Base-by-base conservation (phyloP, 2,797 vertebrate genomes). In the Hypotaenidia okinawae region DNA sequence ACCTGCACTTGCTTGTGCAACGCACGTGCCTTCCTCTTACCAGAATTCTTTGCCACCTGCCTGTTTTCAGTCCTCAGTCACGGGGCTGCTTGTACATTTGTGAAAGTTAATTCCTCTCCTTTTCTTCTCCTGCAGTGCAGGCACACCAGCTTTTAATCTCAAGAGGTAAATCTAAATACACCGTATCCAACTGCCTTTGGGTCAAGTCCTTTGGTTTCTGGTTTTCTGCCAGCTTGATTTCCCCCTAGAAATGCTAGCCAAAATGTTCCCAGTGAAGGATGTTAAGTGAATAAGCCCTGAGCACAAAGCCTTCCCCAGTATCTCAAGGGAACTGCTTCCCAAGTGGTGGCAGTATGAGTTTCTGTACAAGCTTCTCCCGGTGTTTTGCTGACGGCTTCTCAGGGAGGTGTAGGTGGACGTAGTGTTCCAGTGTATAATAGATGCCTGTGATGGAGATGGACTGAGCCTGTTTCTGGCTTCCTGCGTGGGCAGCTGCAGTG, bases 121-220 rank as follows among this genome's bases (percentile, higher is more conserved):
- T 84, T 59, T 75, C 57, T 75, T 64, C 30, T 86, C 32, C 94
- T 83, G 89, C 64, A 67, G 32, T 64, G 75, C 61, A 93, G 94
- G 58, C 57, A 62, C 78, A 80, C 54, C 72, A 84, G 85, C 75
- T 58, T 82, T 91, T 64, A 82, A 8, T 70, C 43, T 67, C 45
- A 80, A 77, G 84, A 80, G 72, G 35, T 75, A 47, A 32, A 57
- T 85, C 39, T 51, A 61, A 74, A 68, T 84, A 57, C n/a, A 27
- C 54, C 67, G 39, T 28, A 37, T 80, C 43, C 93, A 82, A 30
- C 43, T 85, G 84, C 54, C 23, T 93, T 64, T 64, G 52, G 19
- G 37, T 90, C 30, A 35, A 18, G 19, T 74, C 32, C 7, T 54
- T 75, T 47, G 41, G 25, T 62, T 94, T 86, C 63, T 73, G 37